Conservation (phyloP, 1,140 invertebrate genomes). For the Philopotamus ludificatus region DNA sequence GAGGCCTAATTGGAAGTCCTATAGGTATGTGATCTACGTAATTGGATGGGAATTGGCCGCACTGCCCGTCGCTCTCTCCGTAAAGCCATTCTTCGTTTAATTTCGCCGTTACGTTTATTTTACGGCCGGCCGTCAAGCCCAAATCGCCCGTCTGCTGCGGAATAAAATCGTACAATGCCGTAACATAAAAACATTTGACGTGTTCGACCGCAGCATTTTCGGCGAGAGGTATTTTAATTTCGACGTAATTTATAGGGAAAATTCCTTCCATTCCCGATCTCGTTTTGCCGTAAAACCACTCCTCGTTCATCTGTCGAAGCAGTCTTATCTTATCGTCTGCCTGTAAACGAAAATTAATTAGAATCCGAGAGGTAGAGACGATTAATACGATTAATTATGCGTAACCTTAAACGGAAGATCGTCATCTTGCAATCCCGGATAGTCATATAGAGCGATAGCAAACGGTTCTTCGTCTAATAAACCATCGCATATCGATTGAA, state of each 20-base stretch:
- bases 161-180: slow-evolving; percentile 56
- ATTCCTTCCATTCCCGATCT: slow-evolving; percentile 67
- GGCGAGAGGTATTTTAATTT: slow-evolving; percentile 70
- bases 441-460: slow-evolving; percentile 75
- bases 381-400: background rate
- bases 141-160: slow-evolving; percentile 53
- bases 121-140: slow-evolving; percentile 59
- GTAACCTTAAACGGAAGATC: slow-evolving; percentile 72
- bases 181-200: slow-evolving; percentile 45
- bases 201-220: slow-evolving; percentile 44
- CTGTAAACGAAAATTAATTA: slow-evolving; percentile 53
- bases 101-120: slow-evolving; percentile 68
- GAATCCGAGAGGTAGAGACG: background rate
- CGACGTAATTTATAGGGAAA: slow-evolving; percentile 78
- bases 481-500: background rate
- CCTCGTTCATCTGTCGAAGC: slow-evolving; percentile 67
- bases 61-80: slow-evolving; percentile 65
- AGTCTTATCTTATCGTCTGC: slow-evolving; percentile 69
- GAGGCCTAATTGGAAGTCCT: slow-evolving; percentile 20
- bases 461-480: slow-evolving; percentile 55
- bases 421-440: slow-evolving; percentile 65
- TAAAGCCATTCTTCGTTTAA: slow-evolving; percentile 81
- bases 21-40: slow-evolving; percentile 68
- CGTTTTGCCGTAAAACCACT: slow-evolving; percentile 75
- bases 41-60: slow-evolving; percentile 78